These are phyloP conservation scores for Catocala fraxini DNA, from an alignment of 2,888 invertebrate species.

Conservation along the genomic window DNA sequence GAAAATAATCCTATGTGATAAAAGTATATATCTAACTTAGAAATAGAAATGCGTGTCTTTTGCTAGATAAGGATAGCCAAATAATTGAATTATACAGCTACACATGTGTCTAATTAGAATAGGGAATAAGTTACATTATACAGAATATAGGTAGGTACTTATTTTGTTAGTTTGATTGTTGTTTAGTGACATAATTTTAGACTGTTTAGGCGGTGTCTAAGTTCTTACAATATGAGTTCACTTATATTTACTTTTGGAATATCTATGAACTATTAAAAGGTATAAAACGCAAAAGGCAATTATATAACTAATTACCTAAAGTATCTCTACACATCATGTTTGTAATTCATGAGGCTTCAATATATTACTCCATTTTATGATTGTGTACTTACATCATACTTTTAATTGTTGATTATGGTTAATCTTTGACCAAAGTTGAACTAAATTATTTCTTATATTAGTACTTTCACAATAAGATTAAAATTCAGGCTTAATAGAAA, in stretches of 20 bases:
- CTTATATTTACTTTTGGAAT: slow-evolving; percentile 23
- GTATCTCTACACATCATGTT: slow-evolving; percentile 22
- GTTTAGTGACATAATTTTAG: background rate
- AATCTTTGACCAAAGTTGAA: slow-evolving; percentile 36
- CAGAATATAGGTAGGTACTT: background rate
- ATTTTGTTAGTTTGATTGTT: background rate
- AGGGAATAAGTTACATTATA: slow-evolving; percentile 12
- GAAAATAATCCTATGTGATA: slow-evolving; percentile 9
- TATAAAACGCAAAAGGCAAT: slow-evolving; percentile 48
- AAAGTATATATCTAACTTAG: slow-evolving; percentile 27
- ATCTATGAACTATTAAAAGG: slow-evolving; percentile 27
- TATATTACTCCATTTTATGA: slow-evolving; percentile 17
- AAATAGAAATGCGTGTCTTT: slow-evolving; percentile 38
- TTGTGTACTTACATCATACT: background rate
- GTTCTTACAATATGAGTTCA: slow-evolving; percentile 19
- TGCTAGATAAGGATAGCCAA: slow-evolving; percentile 34
- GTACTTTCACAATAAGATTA: slow-evolving; percentile 24
- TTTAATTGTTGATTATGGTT: slow-evolving; percentile 16
- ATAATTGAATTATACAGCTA: slow-evolving; percentile 45
- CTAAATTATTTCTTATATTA: slow-evolving; percentile 25
- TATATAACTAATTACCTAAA: slow-evolving; percentile 55
- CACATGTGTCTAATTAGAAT: slow-evolving; percentile 22
- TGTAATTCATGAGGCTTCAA: slow-evolving; percentile 20
- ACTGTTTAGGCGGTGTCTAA: slow-evolving; percentile 38
- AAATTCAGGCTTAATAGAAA: slow-evolving; percentile 23